These are phyloP conservation scores for Tympanuchus pallidicinctus DNA, from an alignment of 2,113 vertebrate species.

Conservation along the genomic window DNA sequence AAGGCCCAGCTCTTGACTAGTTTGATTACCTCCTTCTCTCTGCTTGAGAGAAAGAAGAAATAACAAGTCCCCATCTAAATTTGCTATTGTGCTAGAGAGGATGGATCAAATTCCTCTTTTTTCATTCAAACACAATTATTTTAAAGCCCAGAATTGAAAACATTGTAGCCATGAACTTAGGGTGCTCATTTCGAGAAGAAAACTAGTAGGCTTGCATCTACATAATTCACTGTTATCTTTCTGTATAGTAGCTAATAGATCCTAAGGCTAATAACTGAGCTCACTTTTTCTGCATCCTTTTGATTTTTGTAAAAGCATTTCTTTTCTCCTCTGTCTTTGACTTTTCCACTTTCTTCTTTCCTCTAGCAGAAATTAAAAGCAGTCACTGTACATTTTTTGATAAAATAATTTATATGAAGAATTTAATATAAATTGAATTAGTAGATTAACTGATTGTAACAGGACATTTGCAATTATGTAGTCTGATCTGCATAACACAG, in stretches of 20 bases:
- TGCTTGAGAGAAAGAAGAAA: not conserved
- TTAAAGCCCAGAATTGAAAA: not conserved
- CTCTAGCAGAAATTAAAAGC: not conserved
- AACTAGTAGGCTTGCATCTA: not conserved
- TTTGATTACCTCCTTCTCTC: not conserved
- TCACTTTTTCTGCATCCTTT: not conserved
- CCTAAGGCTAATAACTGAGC: not conserved
- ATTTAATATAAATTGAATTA: not conserved
- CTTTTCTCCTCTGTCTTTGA: not conserved
- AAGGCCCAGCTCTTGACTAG: not conserved
- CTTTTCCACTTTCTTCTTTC: not conserved
- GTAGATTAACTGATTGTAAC: not conserved
- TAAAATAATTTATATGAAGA: not conserved
- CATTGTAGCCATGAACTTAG: accelerated
- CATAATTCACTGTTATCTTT: not conserved
- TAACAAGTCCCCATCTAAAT: not conserved
- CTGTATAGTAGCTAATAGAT: not conserved
- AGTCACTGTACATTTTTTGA: not conserved
- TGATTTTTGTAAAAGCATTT: not conserved
- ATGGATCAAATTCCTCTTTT: not conserved
- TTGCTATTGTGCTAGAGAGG: not conserved
- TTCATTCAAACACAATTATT: not conserved
- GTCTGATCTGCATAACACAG: not conserved
- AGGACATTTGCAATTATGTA: not conserved
- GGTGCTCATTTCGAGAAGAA: not conserved